phyloP scores from a whole-genome alignment of 2,888 invertebrate species.

The Rhogogaster chlorosoma region DNA sequence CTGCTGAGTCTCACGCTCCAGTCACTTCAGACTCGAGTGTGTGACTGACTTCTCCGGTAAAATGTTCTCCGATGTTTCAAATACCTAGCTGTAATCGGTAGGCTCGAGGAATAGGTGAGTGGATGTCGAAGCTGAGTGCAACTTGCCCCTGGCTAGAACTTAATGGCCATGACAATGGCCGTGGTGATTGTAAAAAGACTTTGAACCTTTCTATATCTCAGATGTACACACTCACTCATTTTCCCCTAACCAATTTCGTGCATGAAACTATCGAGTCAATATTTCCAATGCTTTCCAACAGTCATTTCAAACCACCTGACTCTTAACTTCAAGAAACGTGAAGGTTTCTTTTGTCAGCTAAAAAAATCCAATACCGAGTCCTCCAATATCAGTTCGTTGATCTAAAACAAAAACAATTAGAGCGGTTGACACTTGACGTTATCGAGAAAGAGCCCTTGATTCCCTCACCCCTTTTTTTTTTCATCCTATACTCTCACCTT shows the following conservation, averaged over 20 bases:
- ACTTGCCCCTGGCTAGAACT: slow-evolving; percentile 17
- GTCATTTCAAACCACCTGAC: neutral
- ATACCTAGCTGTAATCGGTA: slow-evolving; percentile 40
- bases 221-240: neutral
- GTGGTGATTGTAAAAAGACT: slow-evolving; percentile 22
- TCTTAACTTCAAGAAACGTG: neutral
- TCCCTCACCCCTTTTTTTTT: slow-evolving; percentile 61
- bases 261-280: neutral
- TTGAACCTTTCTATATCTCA: neutral
- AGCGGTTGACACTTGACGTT: slow-evolving; percentile 70
- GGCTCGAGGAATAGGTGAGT: slow-evolving; percentile 22
- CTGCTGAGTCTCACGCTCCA: slow-evolving; percentile 49
- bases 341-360: neutral
- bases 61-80: slow-evolving; percentile 56
- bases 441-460: slow-evolving; percentile 68
- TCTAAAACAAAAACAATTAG: slow-evolving; percentile 73
- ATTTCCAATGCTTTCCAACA: neutral
- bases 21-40: slow-evolving; percentile 51
- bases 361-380: slow-evolving; percentile 14
- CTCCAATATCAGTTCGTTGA: slow-evolving; percentile 11
- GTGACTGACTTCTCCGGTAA: slow-evolving; percentile 47
- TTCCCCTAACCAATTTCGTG: neutral
- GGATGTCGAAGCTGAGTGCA: slow-evolving; percentile 24
- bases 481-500: slow-evolving; percentile 57
- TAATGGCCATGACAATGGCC: slow-evolving; percentile 32